Percentiles rank a stretch among this genome's conserved stretches.
Conservation (phyloP, 2,113 vertebrate genomes). For the Cyanocitta stelleri region DNA sequence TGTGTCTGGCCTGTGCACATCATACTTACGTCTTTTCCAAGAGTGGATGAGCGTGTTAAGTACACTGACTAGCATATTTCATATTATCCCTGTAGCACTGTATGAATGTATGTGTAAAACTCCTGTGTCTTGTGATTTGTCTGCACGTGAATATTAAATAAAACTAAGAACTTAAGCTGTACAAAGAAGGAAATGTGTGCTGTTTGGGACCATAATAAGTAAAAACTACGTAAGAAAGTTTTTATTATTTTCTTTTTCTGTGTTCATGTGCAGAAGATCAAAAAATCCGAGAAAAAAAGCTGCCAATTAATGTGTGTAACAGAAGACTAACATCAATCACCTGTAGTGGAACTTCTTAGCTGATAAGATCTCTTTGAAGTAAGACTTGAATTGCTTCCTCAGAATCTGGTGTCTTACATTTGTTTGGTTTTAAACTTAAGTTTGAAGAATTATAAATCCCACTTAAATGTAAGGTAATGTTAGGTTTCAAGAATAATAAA, state of each 20-base stretch:
- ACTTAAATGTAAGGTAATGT: background rate
- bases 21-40: background rate
- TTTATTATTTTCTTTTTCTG: background rate
- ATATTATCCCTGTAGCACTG: background rate
- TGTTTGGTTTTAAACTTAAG: background rate
- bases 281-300: background rate
- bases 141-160: background rate
- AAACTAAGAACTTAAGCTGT: background rate
- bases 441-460: background rate
- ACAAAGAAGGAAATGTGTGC: background rate
- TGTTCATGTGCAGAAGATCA: background rate
- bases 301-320: background rate
- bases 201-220: background rate
- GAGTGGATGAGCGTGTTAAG: background rate
- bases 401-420: background rate
- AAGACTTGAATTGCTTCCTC: background rate
- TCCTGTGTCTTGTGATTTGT: background rate
- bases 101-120: background rate
- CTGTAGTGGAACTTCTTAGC: background rate
- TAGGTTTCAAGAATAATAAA: background rate
- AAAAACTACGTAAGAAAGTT: background rate
- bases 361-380: slow-evolving; percentile 2
- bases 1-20: background rate
- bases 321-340: background rate
- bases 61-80: background rate